A percentile compares a stretch with the other conserved stretches of the same genome.
phyloP scores from a whole-genome alignment of 1,140 invertebrate species.

The Aphis gossypii region DNA sequence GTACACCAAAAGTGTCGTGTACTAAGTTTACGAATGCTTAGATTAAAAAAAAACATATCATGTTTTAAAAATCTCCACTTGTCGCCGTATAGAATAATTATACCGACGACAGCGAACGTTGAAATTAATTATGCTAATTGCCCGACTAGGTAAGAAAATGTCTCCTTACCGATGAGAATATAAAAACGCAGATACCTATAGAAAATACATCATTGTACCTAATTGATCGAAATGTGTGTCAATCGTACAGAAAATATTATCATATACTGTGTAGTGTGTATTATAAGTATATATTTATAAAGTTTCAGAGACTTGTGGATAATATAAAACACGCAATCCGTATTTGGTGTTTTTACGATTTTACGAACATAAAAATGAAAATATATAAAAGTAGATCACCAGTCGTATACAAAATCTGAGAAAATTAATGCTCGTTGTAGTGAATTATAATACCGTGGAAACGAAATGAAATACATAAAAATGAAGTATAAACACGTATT shows the following conservation, averaged over 20 bases:
- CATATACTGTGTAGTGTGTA: not conserved
- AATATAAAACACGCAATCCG: not conserved
- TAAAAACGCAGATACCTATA: not conserved
- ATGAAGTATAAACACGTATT: not conserved
- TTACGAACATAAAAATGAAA: not conserved
- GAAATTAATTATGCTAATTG: not conserved
- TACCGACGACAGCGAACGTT: not conserved
- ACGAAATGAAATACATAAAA: not conserved
- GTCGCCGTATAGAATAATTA: not conserved
- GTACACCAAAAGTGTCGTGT: not conserved
- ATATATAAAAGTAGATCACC: not conserved
- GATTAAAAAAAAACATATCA: not conserved
- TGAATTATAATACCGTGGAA: not conserved
- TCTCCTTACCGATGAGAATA: not conserved
- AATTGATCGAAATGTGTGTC: constrained; percentile 19
- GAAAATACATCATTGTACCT: not conserved
- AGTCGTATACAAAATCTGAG: not conserved
- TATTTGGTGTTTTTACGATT: not conserved
- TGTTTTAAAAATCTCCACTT: not conserved
- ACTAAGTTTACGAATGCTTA: not conserved
- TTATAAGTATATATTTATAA: not conserved
- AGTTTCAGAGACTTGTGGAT: not conserved
- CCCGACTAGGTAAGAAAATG: not conserved
- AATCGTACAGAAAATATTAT: not conserved
- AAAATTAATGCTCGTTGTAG: not conserved